A percentile compares a stretch with the other conserved stretches of the same genome.
Conservation (phyloP, 1,140 invertebrate species). For the Pseudomyrmex concolor region DNA sequence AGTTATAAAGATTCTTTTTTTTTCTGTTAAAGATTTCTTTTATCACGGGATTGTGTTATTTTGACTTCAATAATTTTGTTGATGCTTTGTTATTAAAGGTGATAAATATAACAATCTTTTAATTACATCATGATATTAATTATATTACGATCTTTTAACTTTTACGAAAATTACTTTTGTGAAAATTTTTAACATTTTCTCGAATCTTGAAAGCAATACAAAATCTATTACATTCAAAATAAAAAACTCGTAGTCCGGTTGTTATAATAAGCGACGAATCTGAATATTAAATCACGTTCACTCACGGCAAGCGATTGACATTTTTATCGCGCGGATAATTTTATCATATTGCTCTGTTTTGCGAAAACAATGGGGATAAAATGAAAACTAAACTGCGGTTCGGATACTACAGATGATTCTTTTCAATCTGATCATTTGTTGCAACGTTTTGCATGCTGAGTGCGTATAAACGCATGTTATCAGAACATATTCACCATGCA, state of each 20-base stretch:
- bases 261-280: background rate
- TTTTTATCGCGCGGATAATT: slow-evolving; percentile 23
- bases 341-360: slow-evolving; percentile 19
- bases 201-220: background rate
- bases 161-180: too few relatives aligned
- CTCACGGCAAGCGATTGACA: background rate
- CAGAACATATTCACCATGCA: slow-evolving; percentile 16
- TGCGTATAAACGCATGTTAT: slow-evolving; percentile 11
- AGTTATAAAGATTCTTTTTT: too few relatives aligned
- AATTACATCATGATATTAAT: too few relatives aligned
- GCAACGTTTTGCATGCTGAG: background rate
- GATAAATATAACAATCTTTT: too few relatives aligned
- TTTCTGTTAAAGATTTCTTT: too few relatives aligned
- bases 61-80: too few relatives aligned
- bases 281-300: slow-evolving; percentile 35
- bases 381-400: slow-evolving; percentile 36
- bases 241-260: slow-evolving; percentile 24
- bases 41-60: too few relatives aligned
- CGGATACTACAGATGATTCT: slow-evolving; percentile 19
- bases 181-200: background rate
- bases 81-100: too few relatives aligned
- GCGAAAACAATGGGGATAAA: slow-evolving; percentile 35
- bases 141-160: too few relatives aligned
- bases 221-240: slow-evolving; percentile 14
- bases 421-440: slow-evolving; percentile 31